Evolutionary conservation across 2,113 vertebrate genomes (phyloP).

Genomic region (Actenoides lindsayi): DNA sequence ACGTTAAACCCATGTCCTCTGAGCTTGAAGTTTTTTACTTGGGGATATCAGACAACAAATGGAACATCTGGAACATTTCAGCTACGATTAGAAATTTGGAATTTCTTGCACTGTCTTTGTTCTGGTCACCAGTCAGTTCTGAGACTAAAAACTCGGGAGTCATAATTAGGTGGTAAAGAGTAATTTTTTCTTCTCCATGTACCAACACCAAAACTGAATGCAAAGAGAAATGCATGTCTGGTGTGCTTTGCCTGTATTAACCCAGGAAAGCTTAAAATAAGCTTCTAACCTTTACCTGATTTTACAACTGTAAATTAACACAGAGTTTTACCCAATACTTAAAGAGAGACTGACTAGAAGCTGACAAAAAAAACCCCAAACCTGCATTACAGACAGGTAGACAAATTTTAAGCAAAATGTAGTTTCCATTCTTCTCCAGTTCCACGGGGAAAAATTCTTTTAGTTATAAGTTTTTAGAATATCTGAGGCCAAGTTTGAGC

Average conservation of each 20-base stretch:
- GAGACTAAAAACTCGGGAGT: background rate
- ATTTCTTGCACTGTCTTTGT: background rate
- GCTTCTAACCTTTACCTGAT: background rate
- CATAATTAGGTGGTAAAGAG: background rate
- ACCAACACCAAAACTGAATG: background rate
- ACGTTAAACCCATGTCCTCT: background rate
- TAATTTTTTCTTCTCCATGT: background rate
- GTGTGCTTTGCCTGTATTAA: background rate
- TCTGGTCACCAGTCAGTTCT: background rate
- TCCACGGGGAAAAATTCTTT: background rate
- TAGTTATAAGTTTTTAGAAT: background rate
- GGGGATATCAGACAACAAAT: background rate
- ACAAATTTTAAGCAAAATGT: background rate
- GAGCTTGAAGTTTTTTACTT: background rate
- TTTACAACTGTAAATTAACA: background rate
- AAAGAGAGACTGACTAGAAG: background rate
- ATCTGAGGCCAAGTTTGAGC: constrained; percentile 24
- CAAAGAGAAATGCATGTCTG: background rate
- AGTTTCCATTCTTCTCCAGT: background rate
- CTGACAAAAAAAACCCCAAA: background rate
- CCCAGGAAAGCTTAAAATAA: background rate
- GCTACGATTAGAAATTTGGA: background rate
- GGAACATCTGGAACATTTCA: background rate
- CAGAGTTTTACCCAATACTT: background rate
- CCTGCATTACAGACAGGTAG: background rate